Evolutionary conservation across 2,888 invertebrate species (phyloP).

Genomic region (Chrysotoxum bicinctum): DNA sequence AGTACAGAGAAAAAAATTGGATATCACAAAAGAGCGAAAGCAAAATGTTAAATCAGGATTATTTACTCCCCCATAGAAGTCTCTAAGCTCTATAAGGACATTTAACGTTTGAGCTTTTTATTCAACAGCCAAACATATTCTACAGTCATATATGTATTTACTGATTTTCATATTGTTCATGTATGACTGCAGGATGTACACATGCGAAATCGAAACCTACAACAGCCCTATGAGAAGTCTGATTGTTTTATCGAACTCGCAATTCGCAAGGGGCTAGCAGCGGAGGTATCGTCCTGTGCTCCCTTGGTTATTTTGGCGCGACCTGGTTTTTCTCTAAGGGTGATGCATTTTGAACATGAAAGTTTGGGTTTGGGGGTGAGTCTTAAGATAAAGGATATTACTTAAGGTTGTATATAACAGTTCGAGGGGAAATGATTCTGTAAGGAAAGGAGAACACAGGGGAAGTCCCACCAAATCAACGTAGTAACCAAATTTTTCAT

Average conservation of each 20-base stretch:
- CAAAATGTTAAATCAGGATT: conserved; percentile 72
- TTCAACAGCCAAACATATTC: conserved; percentile 65
- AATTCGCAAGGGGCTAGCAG: conserved; percentile 38
- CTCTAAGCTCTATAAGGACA: conserved; percentile 69
- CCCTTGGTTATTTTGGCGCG: conserved; percentile 47
- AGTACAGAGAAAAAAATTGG: background rate
- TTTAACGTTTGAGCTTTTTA: conserved; percentile 73
- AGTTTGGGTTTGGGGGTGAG: background rate
- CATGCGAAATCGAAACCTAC: background rate
- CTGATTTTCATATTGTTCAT: background rate
- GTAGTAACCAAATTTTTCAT: background rate
- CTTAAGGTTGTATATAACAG: conserved; percentile 51
- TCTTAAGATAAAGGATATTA: background rate
- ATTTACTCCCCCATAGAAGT: conserved; percentile 65
- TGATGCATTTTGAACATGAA: conserved; percentile 36
- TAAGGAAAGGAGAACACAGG: conserved; percentile 34
- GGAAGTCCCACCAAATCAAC: background rate
- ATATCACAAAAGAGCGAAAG: conserved; percentile 68
- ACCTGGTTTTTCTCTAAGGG: conserved; percentile 48
- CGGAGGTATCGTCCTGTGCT: conserved; percentile 15
- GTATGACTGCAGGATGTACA: conserved; percentile 48
- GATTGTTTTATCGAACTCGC: conserved; percentile 61
- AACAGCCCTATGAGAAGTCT: background rate
- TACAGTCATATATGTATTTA: conserved; percentile 26
- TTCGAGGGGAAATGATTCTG: conserved; percentile 50